Conservation (phyloP, 2,113 vertebrate genomes). For the Cathartes aura region DNA sequence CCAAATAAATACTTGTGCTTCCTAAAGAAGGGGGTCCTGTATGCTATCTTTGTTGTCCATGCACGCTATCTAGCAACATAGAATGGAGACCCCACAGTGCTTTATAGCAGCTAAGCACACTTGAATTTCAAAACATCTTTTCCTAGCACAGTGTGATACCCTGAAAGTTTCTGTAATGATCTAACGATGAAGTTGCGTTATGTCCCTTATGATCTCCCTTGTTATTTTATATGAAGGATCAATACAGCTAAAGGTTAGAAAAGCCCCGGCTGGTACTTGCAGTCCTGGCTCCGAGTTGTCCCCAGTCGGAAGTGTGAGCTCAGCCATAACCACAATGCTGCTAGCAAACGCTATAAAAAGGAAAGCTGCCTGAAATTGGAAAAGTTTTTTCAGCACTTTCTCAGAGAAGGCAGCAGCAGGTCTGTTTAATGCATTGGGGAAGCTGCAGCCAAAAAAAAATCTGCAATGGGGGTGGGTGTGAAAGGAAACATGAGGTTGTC, state of each 20-base stretch:
- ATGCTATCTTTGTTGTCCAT: background rate
- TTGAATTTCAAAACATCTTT: background rate
- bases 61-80: background rate
- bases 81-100: background rate
- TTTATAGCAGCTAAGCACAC: background rate
- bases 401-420: background rate
- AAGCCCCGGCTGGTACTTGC: background rate
- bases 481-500: slow-evolving; percentile 53
- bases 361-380: background rate
- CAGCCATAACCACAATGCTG: background rate
- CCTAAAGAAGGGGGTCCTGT: background rate
- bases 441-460: slow-evolving; percentile 30
- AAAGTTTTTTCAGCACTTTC: background rate
- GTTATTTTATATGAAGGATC: background rate
- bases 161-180: background rate
- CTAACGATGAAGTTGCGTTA: background rate
- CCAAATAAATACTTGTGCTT: background rate
- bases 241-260: slow-evolving; percentile 8
- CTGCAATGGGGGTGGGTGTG: slow-evolving; percentile 23
- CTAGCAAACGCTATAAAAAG: slow-evolving; percentile 16
- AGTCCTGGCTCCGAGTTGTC: background rate
- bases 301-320: background rate
- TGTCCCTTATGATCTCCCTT: background rate
- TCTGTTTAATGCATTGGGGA: background rate
- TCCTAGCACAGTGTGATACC: background rate